phyloP scores from a whole-genome alignment of 2,797 vertebrate genomes.

The Hypotaenidia okinawae region DNA sequence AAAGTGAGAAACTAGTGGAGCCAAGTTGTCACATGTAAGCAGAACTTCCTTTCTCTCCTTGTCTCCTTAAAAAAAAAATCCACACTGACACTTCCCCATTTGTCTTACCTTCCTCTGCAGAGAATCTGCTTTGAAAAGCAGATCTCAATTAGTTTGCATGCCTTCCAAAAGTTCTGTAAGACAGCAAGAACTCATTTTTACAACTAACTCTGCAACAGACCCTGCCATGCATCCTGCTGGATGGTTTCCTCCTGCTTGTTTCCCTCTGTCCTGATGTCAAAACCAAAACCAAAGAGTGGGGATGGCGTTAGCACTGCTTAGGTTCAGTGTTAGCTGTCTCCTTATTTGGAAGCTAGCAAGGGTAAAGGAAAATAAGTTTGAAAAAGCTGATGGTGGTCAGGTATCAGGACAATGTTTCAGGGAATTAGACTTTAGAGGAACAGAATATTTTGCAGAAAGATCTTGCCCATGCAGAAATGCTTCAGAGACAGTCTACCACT shows the following conservation, averaged over 20 bases:
- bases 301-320: not conserved
- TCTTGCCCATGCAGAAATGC: not conserved
- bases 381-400: not conserved
- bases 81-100: not conserved
- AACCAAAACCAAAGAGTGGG: not conserved
- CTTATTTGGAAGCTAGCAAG: not conserved
- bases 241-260: not conserved
- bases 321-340: not conserved
- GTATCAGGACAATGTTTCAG: not conserved
- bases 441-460: not conserved
- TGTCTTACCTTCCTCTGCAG: not conserved
- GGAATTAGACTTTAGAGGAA: not conserved
- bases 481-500: not conserved
- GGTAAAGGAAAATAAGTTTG: not conserved
- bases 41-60: not conserved
- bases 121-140: not conserved
- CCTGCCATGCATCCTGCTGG: not conserved
- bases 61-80: not conserved
- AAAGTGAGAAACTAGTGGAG: not conserved
- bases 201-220: not conserved
- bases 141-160: not conserved
- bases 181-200: not conserved
- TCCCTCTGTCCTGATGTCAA: not conserved
- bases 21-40: not conserved
- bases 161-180: not conserved